Conservation (phyloP, 2,797 vertebrate genomes). For the Poeciliopsis turneri region DNA sequence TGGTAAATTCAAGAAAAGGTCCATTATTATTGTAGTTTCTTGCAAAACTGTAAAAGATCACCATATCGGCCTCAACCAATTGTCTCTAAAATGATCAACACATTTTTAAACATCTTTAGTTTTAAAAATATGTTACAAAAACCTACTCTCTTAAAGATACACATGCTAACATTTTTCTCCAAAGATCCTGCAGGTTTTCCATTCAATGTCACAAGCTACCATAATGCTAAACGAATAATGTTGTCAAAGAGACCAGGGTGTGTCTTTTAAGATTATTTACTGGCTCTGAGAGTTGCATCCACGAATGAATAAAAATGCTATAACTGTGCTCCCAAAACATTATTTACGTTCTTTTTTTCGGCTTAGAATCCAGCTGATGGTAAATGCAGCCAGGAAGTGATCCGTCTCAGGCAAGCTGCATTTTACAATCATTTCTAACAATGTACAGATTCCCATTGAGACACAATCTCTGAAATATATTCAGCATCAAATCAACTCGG, state of each 20-base stretch:
- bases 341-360: constrained; percentile 49
- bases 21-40: background rate
- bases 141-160: background rate
- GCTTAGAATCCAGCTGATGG: constrained; percentile 41
- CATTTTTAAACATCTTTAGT: background rate
- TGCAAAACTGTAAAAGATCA: background rate
- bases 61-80: background rate
- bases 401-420: constrained; percentile 18
- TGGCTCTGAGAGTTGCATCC: constrained; percentile 49
- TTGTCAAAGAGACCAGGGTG: constrained; percentile 54
- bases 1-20: background rate
- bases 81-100: background rate
- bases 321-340: constrained; percentile 60
- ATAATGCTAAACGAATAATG: constrained; percentile 30
- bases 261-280: constrained; percentile 55
- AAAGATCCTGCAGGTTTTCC: background rate
- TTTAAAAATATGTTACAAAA: background rate
- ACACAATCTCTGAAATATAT: background rate
- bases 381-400: constrained; percentile 44
- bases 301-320: constrained; percentile 56
- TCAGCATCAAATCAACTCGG: background rate
- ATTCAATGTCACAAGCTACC: constrained; percentile 13
- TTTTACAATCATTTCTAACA: constrained; percentile 38
- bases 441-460: background rate
- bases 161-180: background rate